Evolutionary conservation across 2,797 vertebrate species (phyloP), one percentile per base, ranked within the genome.

Genomic region (Hoplostethus mediterraneus): DNA sequence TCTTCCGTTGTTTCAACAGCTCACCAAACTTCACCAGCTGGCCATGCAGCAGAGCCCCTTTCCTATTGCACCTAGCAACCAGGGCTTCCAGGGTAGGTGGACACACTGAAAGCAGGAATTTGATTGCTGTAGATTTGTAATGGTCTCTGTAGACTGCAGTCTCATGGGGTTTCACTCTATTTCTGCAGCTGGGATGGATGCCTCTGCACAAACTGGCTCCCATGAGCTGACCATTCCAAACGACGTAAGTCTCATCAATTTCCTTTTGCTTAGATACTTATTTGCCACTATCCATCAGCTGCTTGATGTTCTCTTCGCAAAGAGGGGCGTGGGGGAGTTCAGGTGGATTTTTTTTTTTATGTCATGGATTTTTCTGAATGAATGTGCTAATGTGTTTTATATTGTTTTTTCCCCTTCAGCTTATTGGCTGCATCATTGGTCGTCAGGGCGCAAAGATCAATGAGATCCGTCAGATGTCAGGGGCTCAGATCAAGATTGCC

Each of bases 191-290:
- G 97, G 96, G 92, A 96, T 98, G 96, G 97, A 98, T 91, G 96
- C 96, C 79, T 97, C 97, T 72, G 96, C 96, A 93, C 97, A 98
- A 94, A 97, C 97, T 86, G 96, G 96, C 93, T 98, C 97, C 88
- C 97, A 97, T 61, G 97, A 98, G 95, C 95, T 98, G 92, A 97
- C 96, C 96, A 98, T 98, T 97, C 96, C 97, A 96, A 98, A 98
- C 0, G 97, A 98, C 93, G 97, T 98, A 92, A 95, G 97, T 95
- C 38, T 52, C 21, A 2, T 28, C 16, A 16, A 40, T 48, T 5
- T 31, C 3, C 4, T 14, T 48, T 31, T n/a, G 0, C 17, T 25
- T 13, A 13, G 49, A 14, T 52, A 5, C 16, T 21, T n/a, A 16
- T 49, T 49, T 25, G 17, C n/a, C n/a, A 52, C n/a, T 36, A 52